Evolutionary conservation across 92 coral and sea anemone species (phyloP), one percentile per base, ranked within the genome.

Genomic region (Meandrina meandrites): DNA sequence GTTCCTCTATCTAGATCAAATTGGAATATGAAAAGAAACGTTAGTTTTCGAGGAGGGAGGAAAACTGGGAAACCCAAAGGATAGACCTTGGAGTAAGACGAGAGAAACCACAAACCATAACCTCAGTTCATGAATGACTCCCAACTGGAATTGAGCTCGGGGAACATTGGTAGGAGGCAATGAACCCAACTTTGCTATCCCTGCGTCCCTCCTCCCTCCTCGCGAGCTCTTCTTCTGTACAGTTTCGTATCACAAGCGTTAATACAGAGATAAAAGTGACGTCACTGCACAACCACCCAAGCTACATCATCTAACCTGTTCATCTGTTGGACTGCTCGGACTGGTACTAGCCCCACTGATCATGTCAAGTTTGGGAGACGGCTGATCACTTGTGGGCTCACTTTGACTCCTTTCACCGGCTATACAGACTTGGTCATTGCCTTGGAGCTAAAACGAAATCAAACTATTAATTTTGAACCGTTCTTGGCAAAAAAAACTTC

Each of bases 311-410:
- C 80, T n/a, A 28, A 77, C 88, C 81, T 75, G 62, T 30, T 77
- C 77, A 77, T 77, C 82, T 66, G 32, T 36, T 54, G 51, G 48
- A 34, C 30, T 28, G 82, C 7, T 18, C 5, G 67, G 64, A 76
- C 88, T 77, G 67, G 82, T 68, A 66, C 66, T 66, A 13, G 10
- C 82, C 12, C 75, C 88, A 85, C 81, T 62, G 76, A 76, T 30
- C 67, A 53, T 64, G 88, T 85, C 88, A 62, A 60, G 64, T 34
- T 78, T 76, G 75, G 75, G 77, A 62, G 82, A 77, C 77, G 48
- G 82, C 77, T 77, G 88, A 76, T 85, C 57, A 4, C 21, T 18
- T 66, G 35, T 37, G 50, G 76, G 51, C 67, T 85, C 88, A 77
- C n/a, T 31, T 13, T 42, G 88, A 68, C 58, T 27, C 0, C 12